Evolutionary conservation across 2,113 vertebrate genomes (phyloP), one percentile per base, ranked within the genome.

Genomic region (Sisor rabdophorus): DNA sequence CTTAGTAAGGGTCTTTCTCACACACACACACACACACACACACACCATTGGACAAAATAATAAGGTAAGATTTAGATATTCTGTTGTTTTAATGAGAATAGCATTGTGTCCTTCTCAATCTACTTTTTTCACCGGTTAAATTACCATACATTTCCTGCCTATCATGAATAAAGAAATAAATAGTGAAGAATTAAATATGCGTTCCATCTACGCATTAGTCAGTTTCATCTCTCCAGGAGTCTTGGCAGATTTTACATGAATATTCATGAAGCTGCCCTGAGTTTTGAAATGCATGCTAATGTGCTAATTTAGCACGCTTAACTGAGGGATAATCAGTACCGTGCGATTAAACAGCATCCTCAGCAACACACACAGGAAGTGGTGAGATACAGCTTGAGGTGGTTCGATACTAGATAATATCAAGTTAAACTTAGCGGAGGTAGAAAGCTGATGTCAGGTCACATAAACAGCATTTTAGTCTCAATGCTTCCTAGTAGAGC

Each of bases 1-100:
- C 82, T 85, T 48, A 24, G 78, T 80, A 81, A 72, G 71, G 53
- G 54, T 61, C 72, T 52, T 16, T 15, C 63, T 47, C 59, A 11
- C 30, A 32, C 28, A 61, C 17, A 36, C 59, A 20, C 30, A 32
- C 36, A 44, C 19, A 22, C 19, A 36, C 20, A 64, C 28, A 44
- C 40, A 44, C 40, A 44, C 13, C 2, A 15, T 22, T 1, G 4
- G 15, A 40, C 5, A 36, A 24, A 26, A 63, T 20, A 32, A 64
- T 44, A 32, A 11, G 19, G 32, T 22, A 65, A 65, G n/a, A 65
- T 5, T 24, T 22, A 24, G 16, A 15, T 11, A 47, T 2, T 0
- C 4, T 40, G 4, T 7, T 64, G n/a, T 64, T 22, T 13, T 64
- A 7, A 64, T 61, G 16, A 32, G 30, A 3, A 32, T 2, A 24